Evolutionary conservation across 2,888 invertebrate species (phyloP).

Genomic region (Coremacera marginata): DNA sequence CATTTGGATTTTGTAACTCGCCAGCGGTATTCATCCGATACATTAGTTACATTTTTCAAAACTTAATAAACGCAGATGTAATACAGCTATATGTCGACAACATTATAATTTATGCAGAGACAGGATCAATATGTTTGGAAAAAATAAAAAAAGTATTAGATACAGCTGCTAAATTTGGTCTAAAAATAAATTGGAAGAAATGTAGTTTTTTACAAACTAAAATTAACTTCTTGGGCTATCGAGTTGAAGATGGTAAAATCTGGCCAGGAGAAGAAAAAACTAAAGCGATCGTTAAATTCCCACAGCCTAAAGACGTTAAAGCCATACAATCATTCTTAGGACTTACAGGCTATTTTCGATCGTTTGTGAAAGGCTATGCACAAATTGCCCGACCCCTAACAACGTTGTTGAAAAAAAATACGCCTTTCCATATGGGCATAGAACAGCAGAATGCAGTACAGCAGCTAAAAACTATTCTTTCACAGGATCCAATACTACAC

Average conservation of each 20-base stretch:
- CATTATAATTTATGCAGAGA: constrained; percentile 39
- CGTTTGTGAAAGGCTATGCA: neutral
- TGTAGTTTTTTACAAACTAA: constrained; percentile 38
- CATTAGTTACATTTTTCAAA: constrained; percentile 41
- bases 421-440: neutral
- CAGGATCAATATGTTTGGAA: constrained; percentile 33
- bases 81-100: constrained; percentile 46
- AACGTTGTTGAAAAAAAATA: neutral
- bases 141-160: constrained; percentile 37
- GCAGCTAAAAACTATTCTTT: neutral
- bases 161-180: constrained; percentile 14
- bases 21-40: constrained; percentile 32
- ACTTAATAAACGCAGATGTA: constrained; percentile 38
- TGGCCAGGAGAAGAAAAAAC: constrained; percentile 3
- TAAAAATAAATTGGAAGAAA: constrained; percentile 34
- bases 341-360: neutral
- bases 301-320: neutral
- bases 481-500: neutral
- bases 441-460: neutral
- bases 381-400: neutral
- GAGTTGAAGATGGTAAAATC: constrained; percentile 9
- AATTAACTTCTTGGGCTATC: constrained; percentile 41
- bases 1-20: constrained; percentile 40
- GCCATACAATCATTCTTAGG: constrained; percentile 9
- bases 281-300: neutral